These are phyloP conservation scores for Cyanoderma ruficeps DNA, from an alignment of 2,113 vertebrate genomes.

Conservation along the genomic window DNA sequence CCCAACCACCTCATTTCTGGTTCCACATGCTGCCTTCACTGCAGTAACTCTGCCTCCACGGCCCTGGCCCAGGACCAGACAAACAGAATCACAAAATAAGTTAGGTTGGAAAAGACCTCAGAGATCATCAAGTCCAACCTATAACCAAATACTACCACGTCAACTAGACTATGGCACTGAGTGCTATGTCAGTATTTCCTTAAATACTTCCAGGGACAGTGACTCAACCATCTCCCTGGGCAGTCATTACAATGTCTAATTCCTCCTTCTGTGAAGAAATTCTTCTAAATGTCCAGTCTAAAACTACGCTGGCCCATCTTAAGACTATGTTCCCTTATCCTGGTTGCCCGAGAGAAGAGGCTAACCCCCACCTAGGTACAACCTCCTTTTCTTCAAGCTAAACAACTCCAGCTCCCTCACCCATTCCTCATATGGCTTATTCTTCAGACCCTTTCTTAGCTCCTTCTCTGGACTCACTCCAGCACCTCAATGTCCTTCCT, in stretches of 20 bases:
- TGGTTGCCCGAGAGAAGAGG: background rate
- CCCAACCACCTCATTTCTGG: background rate
- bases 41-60: no score
- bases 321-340: background rate
- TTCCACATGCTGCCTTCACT: accelerated
- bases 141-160: background rate
- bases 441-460: background rate
- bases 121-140: background rate
- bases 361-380: background rate
- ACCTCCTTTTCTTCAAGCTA: background rate
- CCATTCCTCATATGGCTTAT: background rate
- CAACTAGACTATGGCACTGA: background rate
- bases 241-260: background rate
- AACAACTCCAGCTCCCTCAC: background rate
- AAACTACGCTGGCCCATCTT: background rate
- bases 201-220: accelerated
- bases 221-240: background rate
- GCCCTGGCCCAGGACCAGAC: background rate
- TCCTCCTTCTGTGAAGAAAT: background rate
- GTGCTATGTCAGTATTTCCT: background rate
- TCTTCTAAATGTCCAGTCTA: background rate
- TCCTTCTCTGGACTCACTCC: background rate
- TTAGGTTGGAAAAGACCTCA: background rate
- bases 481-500: background rate
- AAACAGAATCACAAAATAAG: background rate